phyloP scores from a whole-genome alignment of 2,797 vertebrate species.

The Craterocephalus amniculus region DNA sequence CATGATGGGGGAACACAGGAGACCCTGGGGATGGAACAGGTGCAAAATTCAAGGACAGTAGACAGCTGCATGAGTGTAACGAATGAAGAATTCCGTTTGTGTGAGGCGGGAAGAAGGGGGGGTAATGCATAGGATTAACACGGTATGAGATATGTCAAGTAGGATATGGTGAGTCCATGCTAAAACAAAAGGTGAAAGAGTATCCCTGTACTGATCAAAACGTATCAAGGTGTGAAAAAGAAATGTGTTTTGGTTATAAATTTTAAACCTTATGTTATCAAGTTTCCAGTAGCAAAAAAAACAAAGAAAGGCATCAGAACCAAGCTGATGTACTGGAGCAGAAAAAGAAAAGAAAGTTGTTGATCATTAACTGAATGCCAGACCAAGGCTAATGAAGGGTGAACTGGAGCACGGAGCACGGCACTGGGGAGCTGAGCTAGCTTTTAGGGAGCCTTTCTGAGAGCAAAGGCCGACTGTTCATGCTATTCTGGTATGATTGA shows the following conservation, averaged over 20 bases:
- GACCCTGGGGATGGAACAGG: constrained; percentile 67
- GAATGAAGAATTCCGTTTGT: constrained; percentile 54
- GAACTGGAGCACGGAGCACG: constrained; percentile 28
- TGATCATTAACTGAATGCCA: constrained; percentile 58
- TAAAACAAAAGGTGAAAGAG: not conserved
- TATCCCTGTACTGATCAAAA: constrained; percentile 26
- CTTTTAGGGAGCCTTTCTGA: constrained; percentile 48
- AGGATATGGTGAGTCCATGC: constrained; percentile 17
- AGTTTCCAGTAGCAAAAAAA: constrained; percentile 7
- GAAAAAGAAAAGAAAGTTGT: constrained; percentile 25
- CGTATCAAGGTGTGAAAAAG: constrained; percentile 22
- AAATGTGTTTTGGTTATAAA: constrained; percentile 9
- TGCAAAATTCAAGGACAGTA: constrained; percentile 61
- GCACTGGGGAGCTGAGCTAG: constrained; percentile 58
- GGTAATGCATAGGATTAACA: constrained; percentile 4
- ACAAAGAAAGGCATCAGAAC: constrained; percentile 12
- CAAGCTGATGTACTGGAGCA: not conserved
- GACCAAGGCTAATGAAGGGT: constrained; percentile 61
- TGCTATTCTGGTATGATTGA: constrained; percentile 65
- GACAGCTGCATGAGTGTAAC: constrained; percentile 68
- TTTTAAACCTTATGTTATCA: constrained; percentile 42
- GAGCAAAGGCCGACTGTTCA: constrained; percentile 19
- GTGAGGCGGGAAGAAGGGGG: not conserved
- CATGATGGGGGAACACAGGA: constrained; percentile 33
- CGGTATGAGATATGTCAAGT: constrained; percentile 11